Conservation (phyloP, 37 sponge, comb jelly and placozoan genomes). For the Geodia barretti region DNA sequence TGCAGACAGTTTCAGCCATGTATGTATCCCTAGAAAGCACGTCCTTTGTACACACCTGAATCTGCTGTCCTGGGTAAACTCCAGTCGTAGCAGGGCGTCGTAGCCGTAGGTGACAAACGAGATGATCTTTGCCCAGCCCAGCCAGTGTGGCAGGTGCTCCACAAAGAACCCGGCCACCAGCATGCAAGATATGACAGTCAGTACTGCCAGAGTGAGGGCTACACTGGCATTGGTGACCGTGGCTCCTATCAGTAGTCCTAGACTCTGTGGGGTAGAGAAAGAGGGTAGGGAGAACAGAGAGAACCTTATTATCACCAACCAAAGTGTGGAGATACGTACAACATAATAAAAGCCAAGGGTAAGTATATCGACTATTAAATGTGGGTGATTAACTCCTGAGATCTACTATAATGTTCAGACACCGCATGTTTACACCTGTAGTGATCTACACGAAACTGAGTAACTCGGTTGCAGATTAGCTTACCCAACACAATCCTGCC, state of each 20-base stretch:
- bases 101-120: constrained; percentile 65
- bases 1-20: too few species aligned
- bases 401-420: too few species aligned
- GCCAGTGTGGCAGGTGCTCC: constrained; percentile 53
- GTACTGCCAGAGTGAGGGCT: constrained; percentile 22
- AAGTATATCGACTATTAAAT: too few species aligned
- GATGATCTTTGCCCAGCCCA: constrained; percentile 50
- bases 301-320: too few species aligned
- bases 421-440: too few species aligned
- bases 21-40: too few species aligned
- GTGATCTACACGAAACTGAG: too few species aligned
- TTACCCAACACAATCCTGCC: too few species aligned
- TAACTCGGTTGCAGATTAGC: too few species aligned
- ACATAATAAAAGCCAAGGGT: not conserved
- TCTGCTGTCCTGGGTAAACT: constrained; percentile 30
- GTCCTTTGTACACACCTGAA: constrained; percentile 26
- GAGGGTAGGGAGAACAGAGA: not conserved
- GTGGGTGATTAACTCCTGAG: too few species aligned
- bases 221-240: constrained; percentile 22
- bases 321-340: not conserved
- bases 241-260: constrained; percentile 69
- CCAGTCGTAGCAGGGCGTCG: constrained; percentile 40
- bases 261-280: constrained; percentile 2
- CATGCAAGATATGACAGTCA: constrained; percentile 63
- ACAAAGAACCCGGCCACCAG: constrained; percentile 81